Percentiles rank a stretch among this genome's conserved stretches.
These are phyloP conservation scores for Genyomyrus donnyi DNA, from an alignment of 2,113 vertebrate genomes.

Conservation along the genomic window DNA sequence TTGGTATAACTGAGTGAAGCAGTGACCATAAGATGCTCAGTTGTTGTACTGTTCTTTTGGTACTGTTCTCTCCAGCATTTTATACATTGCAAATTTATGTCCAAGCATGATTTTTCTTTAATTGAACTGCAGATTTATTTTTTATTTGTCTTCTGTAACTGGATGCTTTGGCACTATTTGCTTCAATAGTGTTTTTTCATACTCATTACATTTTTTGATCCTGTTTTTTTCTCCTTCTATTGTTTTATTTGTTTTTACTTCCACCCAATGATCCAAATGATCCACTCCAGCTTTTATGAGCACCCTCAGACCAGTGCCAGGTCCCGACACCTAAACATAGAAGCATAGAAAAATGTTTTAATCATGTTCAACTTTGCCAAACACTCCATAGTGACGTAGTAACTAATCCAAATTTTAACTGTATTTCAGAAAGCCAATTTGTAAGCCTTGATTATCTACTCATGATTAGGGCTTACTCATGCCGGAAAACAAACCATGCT, in stretches of 20 bases:
- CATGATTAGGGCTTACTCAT: background rate
- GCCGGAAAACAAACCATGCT: background rate
- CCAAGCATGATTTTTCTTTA: too few relatives aligned
- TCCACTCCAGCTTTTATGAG: background rate
- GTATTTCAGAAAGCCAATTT: background rate
- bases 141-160: too few relatives aligned
- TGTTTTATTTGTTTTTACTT: background rate
- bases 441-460: background rate
- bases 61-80: too few relatives aligned
- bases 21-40: too few relatives aligned
- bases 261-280: background rate
- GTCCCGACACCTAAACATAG: background rate
- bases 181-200: too few relatives aligned
- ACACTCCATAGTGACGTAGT: background rate
- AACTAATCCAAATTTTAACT: background rate
- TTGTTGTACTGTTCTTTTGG: too few relatives aligned
- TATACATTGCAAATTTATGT: too few relatives aligned
- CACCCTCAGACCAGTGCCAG: background rate
- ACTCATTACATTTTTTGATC: too few relatives aligned
- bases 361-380: background rate
- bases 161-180: too few relatives aligned
- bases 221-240: too few relatives aligned
- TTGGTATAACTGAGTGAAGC: too few relatives aligned
- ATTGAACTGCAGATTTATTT: too few relatives aligned
- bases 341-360: background rate